Percentiles rank a stretch among this genome's conserved stretches.
These are phyloP conservation scores for Aplodontia rufa DNA, from an alignment of 2,113 vertebrate genomes.

Conservation along the genomic window DNA sequence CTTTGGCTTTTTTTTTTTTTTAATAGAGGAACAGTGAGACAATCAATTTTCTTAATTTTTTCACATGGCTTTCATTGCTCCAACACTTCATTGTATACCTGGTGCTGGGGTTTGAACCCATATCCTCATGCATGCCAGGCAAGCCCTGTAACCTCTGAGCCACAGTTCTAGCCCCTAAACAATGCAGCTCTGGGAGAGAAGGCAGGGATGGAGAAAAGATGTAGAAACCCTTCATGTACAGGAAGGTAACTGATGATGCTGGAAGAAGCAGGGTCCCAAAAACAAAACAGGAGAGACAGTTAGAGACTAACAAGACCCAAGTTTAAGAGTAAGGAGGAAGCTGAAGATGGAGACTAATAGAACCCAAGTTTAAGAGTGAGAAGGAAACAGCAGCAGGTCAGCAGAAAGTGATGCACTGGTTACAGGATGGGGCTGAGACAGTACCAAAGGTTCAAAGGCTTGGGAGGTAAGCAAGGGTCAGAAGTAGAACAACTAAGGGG, in stretches of 20 bases:
- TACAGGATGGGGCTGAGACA: neutral
- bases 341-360: neutral
- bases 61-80: too few relatives aligned
- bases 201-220: neutral
- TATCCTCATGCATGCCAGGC: too few relatives aligned
- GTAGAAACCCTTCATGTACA: accelerated
- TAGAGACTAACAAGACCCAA: neutral
- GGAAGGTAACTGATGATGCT: neutral
- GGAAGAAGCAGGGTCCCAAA: neutral
- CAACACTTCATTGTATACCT: too few relatives aligned
- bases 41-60: too few relatives aligned
- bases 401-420: neutral
- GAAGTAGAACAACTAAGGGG: neutral
- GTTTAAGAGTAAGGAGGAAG: neutral
- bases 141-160: too few relatives aligned
- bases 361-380: neutral
- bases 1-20: too few relatives aligned
- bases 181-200: neutral
- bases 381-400: neutral
- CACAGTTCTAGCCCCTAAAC: too few relatives aligned
- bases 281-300: neutral
- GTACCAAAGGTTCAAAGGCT: neutral
- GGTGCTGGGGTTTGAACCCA: too few relatives aligned
- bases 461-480: neutral
- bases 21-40: too few relatives aligned